Percentiles rank a stretch among this genome's conserved stretches.
phyloP scores from a whole-genome alignment of 2,113 vertebrate genomes.

The Suricata suricatta region DNA sequence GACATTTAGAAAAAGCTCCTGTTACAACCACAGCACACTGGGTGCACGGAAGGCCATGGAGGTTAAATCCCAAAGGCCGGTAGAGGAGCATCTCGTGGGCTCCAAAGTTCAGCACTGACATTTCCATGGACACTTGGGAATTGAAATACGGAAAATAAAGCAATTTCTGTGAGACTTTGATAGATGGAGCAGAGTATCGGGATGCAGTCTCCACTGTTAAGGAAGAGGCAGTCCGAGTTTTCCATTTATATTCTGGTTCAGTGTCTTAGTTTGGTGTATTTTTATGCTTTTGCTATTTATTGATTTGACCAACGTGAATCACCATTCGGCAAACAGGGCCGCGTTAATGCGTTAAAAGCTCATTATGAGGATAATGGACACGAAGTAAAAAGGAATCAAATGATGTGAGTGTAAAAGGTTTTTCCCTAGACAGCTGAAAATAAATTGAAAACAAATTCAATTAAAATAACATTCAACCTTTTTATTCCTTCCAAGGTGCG shows the following conservation, averaged over 20 bases:
- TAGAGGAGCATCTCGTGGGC: not conserved
- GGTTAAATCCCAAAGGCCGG: fast-evolving
- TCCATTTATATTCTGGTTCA: constrained; percentile 63
- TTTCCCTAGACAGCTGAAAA: constrained; percentile 85
- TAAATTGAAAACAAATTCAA: constrained; percentile 90
- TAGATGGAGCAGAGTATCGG: too few relatives aligned
- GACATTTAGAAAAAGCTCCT: not conserved
- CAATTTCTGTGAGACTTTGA: too few relatives aligned
- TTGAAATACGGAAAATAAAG: not conserved
- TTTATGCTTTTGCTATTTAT: constrained; percentile 74
- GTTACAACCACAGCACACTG: not conserved
- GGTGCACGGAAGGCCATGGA: not conserved
- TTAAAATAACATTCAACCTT: constrained; percentile 88
- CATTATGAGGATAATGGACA: constrained; percentile 87
- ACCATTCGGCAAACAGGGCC: constrained; percentile 79
- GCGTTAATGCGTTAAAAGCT: constrained; percentile 83
- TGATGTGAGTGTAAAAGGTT: constrained; percentile 81
- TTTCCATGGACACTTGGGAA: too few relatives aligned
- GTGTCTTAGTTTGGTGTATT: constrained; percentile 53
- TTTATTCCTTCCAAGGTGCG: constrained; percentile 81
- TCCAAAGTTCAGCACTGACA: not conserved
- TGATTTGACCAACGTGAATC: constrained; percentile 78
- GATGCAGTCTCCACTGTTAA: not conserved
- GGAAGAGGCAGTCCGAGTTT: not conserved
- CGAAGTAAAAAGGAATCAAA: constrained; percentile 86